Evolutionary conservation across 2,888 invertebrate species (phyloP).

Genomic region (Mylabris sibirica): DNA sequence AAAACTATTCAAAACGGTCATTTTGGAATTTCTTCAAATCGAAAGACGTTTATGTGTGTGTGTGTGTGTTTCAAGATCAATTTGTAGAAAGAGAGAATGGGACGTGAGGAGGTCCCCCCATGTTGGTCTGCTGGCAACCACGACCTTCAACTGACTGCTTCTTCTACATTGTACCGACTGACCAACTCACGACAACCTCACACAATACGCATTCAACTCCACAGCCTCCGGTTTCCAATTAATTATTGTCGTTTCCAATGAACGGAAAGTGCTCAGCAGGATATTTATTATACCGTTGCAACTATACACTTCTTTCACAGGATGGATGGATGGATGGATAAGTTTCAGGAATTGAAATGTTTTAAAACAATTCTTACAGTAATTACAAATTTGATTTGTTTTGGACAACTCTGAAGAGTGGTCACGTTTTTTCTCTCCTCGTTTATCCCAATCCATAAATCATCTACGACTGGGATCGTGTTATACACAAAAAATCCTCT

Average conservation of each 20-base stretch:
- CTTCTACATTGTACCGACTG: conserved; percentile 29
- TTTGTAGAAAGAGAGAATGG: conserved; percentile 5
- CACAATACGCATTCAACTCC: conserved; percentile 23
- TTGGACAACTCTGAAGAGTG: background rate
- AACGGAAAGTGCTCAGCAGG: conserved; percentile 18
- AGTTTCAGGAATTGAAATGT: background rate
- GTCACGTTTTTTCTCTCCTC: background rate
- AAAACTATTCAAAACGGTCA: background rate
- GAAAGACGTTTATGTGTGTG: background rate
- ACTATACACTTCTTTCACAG: background rate
- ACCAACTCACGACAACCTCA: conserved; percentile 29
- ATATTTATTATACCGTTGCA: conserved; percentile 17
- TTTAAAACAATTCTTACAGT: background rate
- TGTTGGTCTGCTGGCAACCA: conserved; percentile 23
- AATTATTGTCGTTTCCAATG: conserved; percentile 25
- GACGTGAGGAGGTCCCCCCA: conserved; percentile 11
- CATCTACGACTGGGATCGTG: background rate
- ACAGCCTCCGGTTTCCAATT: conserved; percentile 29
- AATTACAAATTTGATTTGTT: background rate
- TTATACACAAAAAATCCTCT: background rate
- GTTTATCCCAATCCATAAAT: background rate
- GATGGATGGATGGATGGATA: background rate
- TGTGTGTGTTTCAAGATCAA: background rate
- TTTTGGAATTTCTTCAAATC: background rate
- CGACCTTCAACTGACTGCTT: conserved; percentile 32